Evolutionary conservation across 2,888 invertebrate species (phyloP), one percentile per base, ranked within the genome.

Genomic region (Chelonus formosanus): DNA sequence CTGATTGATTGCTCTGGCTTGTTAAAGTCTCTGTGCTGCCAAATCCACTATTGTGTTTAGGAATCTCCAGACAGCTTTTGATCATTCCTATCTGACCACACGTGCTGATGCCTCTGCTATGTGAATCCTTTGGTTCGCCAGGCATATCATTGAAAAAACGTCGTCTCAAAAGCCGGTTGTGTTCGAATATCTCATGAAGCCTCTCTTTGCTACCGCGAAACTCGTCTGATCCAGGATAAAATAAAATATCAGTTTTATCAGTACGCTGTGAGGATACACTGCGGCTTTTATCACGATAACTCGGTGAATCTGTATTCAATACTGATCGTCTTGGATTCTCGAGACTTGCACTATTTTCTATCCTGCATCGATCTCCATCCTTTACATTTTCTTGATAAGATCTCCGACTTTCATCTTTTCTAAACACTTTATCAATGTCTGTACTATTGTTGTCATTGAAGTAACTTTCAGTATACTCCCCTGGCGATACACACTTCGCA

Each of bases 1-100:
- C 80, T 4, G 82, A 83, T 47, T 81, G 80, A 61, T 83, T 83
- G 67, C 83, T 83, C 62, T 83, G 83, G 55, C 83, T 83, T 34
- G 79, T 78, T 8, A 84, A 71, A 0, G 83, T 83, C 56, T 84
- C 84, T 4, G 81, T 82, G 65, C 84, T 84, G 0, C 84, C 84
- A 31, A 82, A 83, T 6, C 82, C 80, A 40, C 61, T 70, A 5
- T 8, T 36, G 7, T 48, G 10, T 45, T 53, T 54, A 34, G 52
- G 47, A 5, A 32, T 44, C 8, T 43, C 40, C 48, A 50, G 5
- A 36, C 36, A 40, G 32, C 50, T 50, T 45, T 61, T 44, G 6
- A 61, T 61, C 43, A 61, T 53, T 43, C 3, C 43, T 36, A 36
- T 40, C 36, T 50, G 20, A 40, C 31, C 36, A 32, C 34, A 44